Evolutionary conservation across 2,888 invertebrate species (phyloP).

Genomic region (Apodemia mormo): DNA sequence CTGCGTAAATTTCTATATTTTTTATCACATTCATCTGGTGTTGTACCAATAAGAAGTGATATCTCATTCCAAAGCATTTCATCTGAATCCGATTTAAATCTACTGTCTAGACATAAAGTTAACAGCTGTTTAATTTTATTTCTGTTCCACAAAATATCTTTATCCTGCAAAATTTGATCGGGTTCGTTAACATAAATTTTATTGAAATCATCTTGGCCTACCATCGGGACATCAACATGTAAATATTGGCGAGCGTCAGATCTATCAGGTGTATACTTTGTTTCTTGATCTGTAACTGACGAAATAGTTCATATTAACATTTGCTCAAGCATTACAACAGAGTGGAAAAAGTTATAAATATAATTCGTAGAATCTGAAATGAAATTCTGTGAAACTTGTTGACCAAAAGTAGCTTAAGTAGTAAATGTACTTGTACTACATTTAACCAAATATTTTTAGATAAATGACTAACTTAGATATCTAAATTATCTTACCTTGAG

Average conservation of each 20-base stretch:
- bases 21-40: conserved; percentile 61
- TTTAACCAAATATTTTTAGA: too few relatives aligned
- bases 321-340: too few relatives aligned
- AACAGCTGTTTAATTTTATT: conserved; percentile 63
- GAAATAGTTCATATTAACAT: conserved; percentile 18
- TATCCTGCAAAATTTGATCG: conserved; percentile 44
- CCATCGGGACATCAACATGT: conserved; percentile 50
- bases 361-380: too few relatives aligned
- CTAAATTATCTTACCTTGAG: conserved; percentile 54
- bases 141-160: conserved; percentile 65
- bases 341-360: too few relatives aligned
- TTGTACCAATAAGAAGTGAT: conserved; percentile 54
- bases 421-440: too few relatives aligned
- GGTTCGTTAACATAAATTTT: conserved; percentile 44
- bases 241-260: conserved; percentile 58
- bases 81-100: conserved; percentile 54
- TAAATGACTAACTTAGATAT: too few relatives aligned
- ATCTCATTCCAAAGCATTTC: conserved; percentile 60
- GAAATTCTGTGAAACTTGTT: too few relatives aligned
- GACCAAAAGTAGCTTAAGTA: too few relatives aligned
- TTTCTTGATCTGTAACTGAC: conserved; percentile 59
- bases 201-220: conserved; percentile 41
- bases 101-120: conserved; percentile 58
- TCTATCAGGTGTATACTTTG: conserved; percentile 58
- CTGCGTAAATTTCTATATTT: conserved; percentile 66